Percentiles rank a stretch among this genome's conserved stretches.
Conservation (phyloP, 2,113 vertebrate genomes). For the Gallinago media region DNA sequence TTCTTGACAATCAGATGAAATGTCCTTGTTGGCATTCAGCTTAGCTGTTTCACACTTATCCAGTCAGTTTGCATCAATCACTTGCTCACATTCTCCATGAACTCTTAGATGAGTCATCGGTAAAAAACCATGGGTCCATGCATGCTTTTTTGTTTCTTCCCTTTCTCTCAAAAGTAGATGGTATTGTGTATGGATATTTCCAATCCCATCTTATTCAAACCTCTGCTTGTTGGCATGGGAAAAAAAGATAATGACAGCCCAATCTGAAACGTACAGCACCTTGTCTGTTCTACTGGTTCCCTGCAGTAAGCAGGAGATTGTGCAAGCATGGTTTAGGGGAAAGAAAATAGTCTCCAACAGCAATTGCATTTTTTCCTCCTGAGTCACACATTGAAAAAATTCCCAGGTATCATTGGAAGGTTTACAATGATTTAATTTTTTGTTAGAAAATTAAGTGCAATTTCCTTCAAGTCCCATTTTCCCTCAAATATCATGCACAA, state of each 20-base stretch:
- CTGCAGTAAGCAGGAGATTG: not conserved
- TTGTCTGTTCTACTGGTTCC: not conserved
- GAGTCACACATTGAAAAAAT: not conserved
- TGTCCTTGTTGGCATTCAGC: not conserved
- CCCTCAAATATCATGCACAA: not conserved
- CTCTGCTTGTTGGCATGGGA: not conserved
- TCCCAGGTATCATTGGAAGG: not conserved
- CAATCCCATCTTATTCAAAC: not conserved
- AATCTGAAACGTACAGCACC: not conserved
- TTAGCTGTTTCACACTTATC: not conserved
- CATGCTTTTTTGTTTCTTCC: not conserved
- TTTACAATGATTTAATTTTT: constrained; percentile 9
- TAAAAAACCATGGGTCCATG: fast-evolving
- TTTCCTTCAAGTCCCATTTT: not conserved
- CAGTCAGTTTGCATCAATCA: not conserved
- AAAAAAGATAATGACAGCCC: not conserved
- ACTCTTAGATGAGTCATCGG: not conserved
- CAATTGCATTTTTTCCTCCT: not conserved
- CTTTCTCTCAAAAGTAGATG: not conserved
- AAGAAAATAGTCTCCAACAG: not conserved
- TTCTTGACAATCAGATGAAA: constrained; percentile 25
- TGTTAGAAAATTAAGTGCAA: not conserved
- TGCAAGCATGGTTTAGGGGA: not conserved
- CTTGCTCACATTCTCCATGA: not conserved
- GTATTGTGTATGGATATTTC: not conserved